These are phyloP conservation scores for Paedocypris micromegethes DNA, from an alignment of 2,797 vertebrate genomes.

Conservation along the genomic window DNA sequence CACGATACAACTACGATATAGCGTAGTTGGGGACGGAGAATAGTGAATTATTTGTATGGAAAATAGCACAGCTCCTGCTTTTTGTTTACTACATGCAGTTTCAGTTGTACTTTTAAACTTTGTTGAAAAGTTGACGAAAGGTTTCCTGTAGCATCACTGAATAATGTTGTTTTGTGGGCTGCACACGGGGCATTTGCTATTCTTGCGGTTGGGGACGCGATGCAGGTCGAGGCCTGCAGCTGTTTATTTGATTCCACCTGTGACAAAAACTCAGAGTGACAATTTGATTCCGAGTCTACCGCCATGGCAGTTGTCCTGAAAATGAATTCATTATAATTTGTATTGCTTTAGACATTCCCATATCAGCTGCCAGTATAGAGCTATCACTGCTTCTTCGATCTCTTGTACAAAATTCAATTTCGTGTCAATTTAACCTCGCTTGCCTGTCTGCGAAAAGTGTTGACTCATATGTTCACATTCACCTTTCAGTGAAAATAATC, in stretches of 20 bases:
- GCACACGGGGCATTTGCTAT: slow-evolving; percentile 37
- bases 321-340: slow-evolving; percentile 33
- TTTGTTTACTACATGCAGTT: neutral
- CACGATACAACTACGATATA: too few species aligned
- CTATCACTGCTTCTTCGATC: slow-evolving; percentile 25
- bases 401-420: slow-evolving; percentile 29
- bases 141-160: slow-evolving; percentile 12
- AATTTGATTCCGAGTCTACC: slow-evolving; percentile 34
- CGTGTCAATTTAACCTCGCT: slow-evolving; percentile 24
- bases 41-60: too few species aligned
- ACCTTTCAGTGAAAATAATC: slow-evolving; percentile 17
- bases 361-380: slow-evolving; percentile 18
- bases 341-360: slow-evolving; percentile 28
- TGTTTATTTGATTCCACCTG: slow-evolving; percentile 35
- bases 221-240: slow-evolving; percentile 35
- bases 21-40: too few species aligned
- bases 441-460: neutral
- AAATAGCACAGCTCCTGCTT: too few species aligned
- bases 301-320: slow-evolving; percentile 22
- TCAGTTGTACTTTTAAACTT: slow-evolving; percentile 4
- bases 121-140: neutral
- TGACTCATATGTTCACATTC: slow-evolving; percentile 9
- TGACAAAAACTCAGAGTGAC: slow-evolving; percentile 43
- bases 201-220: slow-evolving; percentile 21
- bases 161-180: slow-evolving; percentile 36